Conservation (phyloP, 2,113 vertebrate species). For the Daubentonia madagascariensis region DNA sequence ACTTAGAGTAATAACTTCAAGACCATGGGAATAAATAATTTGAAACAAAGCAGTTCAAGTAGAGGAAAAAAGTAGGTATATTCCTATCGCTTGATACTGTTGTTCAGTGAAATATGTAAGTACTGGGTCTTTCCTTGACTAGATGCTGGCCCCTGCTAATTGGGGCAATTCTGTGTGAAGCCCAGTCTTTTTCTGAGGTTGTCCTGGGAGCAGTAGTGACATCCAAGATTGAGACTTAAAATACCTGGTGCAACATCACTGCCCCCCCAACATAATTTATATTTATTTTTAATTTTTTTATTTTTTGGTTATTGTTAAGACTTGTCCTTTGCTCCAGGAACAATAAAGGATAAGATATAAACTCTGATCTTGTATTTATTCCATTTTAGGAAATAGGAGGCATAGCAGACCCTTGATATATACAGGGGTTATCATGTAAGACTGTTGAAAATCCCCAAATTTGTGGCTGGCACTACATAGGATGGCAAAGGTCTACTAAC, state of each 20-base stretch:
- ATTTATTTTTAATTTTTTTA: background rate
- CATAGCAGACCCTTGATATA: background rate
- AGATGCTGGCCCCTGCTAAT: background rate
- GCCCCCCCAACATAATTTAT: background rate
- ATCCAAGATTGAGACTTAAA: background rate
- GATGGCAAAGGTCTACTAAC: background rate
- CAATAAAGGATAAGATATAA: background rate
- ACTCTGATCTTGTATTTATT: constrained; percentile 23
- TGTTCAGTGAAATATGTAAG: background rate
- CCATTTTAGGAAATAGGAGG: background rate
- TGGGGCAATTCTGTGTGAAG: background rate
- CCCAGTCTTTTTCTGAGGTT: background rate
- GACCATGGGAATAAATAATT: constrained; percentile 1
- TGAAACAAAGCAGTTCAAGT: background rate
- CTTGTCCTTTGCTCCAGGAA: background rate
- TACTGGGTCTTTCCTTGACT: background rate
- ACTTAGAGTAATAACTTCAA: background rate
- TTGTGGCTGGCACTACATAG: background rate
- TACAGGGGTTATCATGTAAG: background rate
- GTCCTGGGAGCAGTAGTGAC: background rate
- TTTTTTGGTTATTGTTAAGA: background rate
- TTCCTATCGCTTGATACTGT: background rate
- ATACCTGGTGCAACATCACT: background rate
- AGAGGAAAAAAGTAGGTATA: background rate
- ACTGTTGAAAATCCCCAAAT: constrained; percentile 2